Base-by-base conservation (phyloP, 2,888 invertebrate species). In the Bellardia bayeri region DNA sequence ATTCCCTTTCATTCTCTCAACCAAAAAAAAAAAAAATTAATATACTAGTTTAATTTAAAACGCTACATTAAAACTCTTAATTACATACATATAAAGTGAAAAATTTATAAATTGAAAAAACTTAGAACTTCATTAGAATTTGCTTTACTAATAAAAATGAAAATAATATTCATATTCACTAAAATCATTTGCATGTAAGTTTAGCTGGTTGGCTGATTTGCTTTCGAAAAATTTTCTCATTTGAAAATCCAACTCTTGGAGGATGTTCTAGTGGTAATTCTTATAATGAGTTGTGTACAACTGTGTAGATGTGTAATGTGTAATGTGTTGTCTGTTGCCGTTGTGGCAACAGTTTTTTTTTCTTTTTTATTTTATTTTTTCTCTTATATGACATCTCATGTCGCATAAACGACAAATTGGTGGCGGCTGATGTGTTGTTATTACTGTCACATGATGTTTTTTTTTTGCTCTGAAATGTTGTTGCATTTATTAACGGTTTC, bases 371-470 rank as follows among this genome's bases (percentile, higher is more conserved):
- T 16, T 14, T 16, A 23, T 1, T 33, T 58, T 6, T 54, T 63
- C 16, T 54, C 2, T 58, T 68, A 11, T 13, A 30, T 42, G 66
- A 13, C 66, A 74, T 51, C 51, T 49, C 8, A 13, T 69, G 68
- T 69, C 11, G 42, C 51, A 45, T 79, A 74, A 85, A 42, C 56
- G 84, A 71, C 78, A 64, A 49, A 58, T 82, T 82, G 56, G 68
- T 79, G 79, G 75, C 82, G 79, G 66, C 78, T 87, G 56, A 78
- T 78, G 68, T 81, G 78, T 69, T 79, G 82, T 75, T 87, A 74
- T 54, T 78, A 69, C 66, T 81, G 84, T 74, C 84, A 82, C 81
- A 87, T 84, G 74, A 82, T 81, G 16, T 71, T 80, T 83, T 54
- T 61, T 54, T 69, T 74, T 33, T 66, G 23, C 54, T 42, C 11